Percentiles rank a stretch among this genome's conserved stretches.
Evolutionary conservation across 2,888 invertebrate species (phyloP).

Genomic region (Drosophila flavopinicola): DNA sequence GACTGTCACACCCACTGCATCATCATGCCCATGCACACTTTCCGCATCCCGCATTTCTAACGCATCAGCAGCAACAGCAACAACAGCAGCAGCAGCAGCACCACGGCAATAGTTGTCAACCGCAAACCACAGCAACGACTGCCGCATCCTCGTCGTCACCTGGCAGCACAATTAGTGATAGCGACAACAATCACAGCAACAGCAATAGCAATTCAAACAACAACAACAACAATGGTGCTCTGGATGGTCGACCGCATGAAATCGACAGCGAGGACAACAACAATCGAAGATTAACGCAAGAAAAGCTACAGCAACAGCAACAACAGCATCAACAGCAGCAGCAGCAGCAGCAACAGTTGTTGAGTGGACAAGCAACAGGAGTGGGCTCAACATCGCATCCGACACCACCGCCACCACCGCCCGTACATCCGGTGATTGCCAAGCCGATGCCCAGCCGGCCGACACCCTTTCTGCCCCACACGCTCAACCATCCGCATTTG

Average conservation of each 20-base stretch:
- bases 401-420: slow-evolving; percentile 61
- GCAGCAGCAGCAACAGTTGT: slow-evolving; percentile 46
- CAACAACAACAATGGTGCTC: slow-evolving; percentile 59
- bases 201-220: slow-evolving; percentile 68
- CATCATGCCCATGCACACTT: slow-evolving; percentile 82
- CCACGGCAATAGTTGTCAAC: slow-evolving; percentile 84
- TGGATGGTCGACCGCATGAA: slow-evolving; percentile 79
- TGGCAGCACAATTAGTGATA: slow-evolving; percentile 85
- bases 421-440: slow-evolving; percentile 86
- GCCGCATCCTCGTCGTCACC: slow-evolving; percentile 84
- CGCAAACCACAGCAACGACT: slow-evolving; percentile 82
- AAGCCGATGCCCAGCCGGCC: slow-evolving; percentile 93
- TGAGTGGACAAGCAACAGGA: slow-evolving; percentile 56
- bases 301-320: slow-evolving; percentile 72
- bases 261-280: slow-evolving; percentile 77
- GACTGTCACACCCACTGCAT: slow-evolving; percentile 48
- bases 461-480: slow-evolving; percentile 87
- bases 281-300: slow-evolving; percentile 82
- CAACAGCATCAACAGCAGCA: slow-evolving; percentile 56
- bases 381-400: slow-evolving; percentile 58
- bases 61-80: slow-evolving; percentile 77
- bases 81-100: slow-evolving; percentile 68
- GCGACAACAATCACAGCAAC: slow-evolving; percentile 83
- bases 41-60: slow-evolving; percentile 84
- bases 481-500: slow-evolving; percentile 92